Evolutionary conservation across 1,140 invertebrate species (phyloP).

Genomic region (Oncopodura yosiiana): DNA sequence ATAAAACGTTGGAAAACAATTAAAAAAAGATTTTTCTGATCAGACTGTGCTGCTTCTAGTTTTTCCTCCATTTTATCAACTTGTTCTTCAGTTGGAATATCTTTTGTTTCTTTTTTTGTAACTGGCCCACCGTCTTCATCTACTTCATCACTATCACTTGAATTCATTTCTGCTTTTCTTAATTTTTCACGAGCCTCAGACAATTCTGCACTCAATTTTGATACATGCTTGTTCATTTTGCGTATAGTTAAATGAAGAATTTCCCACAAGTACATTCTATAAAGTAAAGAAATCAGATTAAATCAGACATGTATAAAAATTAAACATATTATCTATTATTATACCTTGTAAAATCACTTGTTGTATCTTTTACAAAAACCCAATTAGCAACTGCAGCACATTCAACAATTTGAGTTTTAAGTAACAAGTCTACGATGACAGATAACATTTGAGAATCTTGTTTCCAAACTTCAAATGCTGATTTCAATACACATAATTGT

Average conservation of each 20-base stretch:
- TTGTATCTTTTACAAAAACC: slow-evolving; percentile 97
- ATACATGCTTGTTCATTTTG: slow-evolving; percentile 93
- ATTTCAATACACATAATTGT: slow-evolving; percentile 85
- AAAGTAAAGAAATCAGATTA: slow-evolving; percentile 4
- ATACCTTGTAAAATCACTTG: slow-evolving; percentile 79
- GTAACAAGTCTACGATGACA: slow-evolving; percentile 89
- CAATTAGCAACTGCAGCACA: slow-evolving; percentile 95
- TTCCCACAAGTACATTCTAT: slow-evolving; percentile 88
- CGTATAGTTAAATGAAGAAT: slow-evolving; percentile 89
- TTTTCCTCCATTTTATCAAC: slow-evolving; percentile 94
- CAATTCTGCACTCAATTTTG: slow-evolving; percentile 72
- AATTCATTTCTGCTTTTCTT: slow-evolving; percentile 60
- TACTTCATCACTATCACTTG: slow-evolving; percentile 41
- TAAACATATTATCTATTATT: slow-evolving; percentile 12
- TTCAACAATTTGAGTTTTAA: slow-evolving; percentile 94
- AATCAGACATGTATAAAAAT: background rate
- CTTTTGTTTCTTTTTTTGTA: slow-evolving; percentile 45
- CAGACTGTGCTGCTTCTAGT: slow-evolving; percentile 83
- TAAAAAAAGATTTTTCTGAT: slow-evolving; percentile 93
- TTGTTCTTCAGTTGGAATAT: slow-evolving; percentile 73
- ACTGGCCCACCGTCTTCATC: slow-evolving; percentile 47
- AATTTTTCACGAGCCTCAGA: slow-evolving; percentile 75
- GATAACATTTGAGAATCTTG: slow-evolving; percentile 95
- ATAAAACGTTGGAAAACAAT: slow-evolving; percentile 98
- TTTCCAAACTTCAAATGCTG: slow-evolving; percentile 88